Percentiles rank a stretch among this genome's conserved stretches.
These are phyloP conservation scores for Caenorhabditis remanei DNA, from an alignment of 1,140 invertebrate species.

Conservation along the genomic window DNA sequence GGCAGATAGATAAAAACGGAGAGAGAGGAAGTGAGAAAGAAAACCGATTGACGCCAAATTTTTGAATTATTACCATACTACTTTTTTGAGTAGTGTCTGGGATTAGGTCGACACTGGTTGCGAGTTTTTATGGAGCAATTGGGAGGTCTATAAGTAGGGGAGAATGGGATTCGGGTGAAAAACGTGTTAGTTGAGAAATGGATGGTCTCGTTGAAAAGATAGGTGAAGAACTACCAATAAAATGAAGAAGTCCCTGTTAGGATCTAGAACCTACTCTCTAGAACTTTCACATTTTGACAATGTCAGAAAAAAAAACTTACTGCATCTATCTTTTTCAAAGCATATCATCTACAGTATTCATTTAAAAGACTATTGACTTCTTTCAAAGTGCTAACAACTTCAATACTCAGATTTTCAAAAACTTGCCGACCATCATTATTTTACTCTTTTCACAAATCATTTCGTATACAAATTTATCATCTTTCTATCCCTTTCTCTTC, in stretches of 20 bases:
- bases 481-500: neutral
- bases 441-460: neutral
- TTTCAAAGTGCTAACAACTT: too few species aligned
- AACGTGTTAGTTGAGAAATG: neutral
- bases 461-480: conserved; percentile 17
- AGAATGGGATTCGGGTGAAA: neutral
- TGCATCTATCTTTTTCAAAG: too few species aligned
- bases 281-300: too few species aligned
- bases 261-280: too few species aligned
- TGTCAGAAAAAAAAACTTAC: too few species aligned
- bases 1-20: neutral
- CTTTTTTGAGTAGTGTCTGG: conserved; percentile 48
- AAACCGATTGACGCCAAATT: conserved; percentile 37
- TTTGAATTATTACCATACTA: conserved; percentile 54
- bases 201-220: too few species aligned
- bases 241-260: too few species aligned
- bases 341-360: too few species aligned
- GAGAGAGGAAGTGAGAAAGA: neutral
- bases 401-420: too few species aligned
- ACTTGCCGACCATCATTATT: too few species aligned
- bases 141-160: conserved; percentile 24
- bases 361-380: too few species aligned
- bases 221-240: too few species aligned
- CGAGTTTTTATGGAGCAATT: conserved; percentile 38
- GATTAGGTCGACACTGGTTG: conserved; percentile 30